These are phyloP conservation scores for Erynnis tages DNA, from an alignment of 2,888 invertebrate genomes.

Conservation along the genomic window DNA sequence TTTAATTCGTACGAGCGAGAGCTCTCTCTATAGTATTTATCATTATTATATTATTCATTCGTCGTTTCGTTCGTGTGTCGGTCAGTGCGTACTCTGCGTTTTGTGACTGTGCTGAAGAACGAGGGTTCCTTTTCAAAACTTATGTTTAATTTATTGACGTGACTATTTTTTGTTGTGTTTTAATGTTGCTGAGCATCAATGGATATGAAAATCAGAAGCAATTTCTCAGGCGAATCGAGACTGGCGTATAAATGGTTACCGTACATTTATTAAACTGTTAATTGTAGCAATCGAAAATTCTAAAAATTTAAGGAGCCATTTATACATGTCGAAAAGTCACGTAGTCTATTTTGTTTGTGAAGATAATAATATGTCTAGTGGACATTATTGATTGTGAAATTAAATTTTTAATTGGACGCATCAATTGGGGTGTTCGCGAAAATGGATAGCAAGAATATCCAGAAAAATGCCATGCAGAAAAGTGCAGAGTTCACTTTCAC, in stretches of 20 bases:
- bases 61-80: neutral
- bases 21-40: no score
- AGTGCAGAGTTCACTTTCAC: slow-evolving; percentile 77
- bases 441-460: slow-evolving; percentile 76
- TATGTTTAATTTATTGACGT: slow-evolving; percentile 1
- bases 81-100: no score
- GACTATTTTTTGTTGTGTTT: slow-evolving; percentile 6
- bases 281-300: slow-evolving; percentile 8
- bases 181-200: neutral
- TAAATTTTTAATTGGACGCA: slow-evolving; percentile 19
- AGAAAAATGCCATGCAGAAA: slow-evolving; percentile 78
- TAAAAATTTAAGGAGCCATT: slow-evolving; percentile 66
- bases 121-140: no score
- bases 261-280: slow-evolving; percentile 1
- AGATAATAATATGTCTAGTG: slow-evolving; percentile 31
- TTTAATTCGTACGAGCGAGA: no score
- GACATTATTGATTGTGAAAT: slow-evolving; percentile 29
- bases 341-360: slow-evolving; percentile 54
- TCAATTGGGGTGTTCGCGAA: slow-evolving; percentile 29
- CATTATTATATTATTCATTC: no score
- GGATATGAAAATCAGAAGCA: neutral
- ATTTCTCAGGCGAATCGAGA: neutral
- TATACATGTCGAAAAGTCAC: slow-evolving; percentile 78
- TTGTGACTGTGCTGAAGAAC: no score
- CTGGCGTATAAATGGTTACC: slow-evolving; percentile 10